Base-by-base conservation (phyloP, 2,888 invertebrate species). In the Megastigmus dorsalis region DNA sequence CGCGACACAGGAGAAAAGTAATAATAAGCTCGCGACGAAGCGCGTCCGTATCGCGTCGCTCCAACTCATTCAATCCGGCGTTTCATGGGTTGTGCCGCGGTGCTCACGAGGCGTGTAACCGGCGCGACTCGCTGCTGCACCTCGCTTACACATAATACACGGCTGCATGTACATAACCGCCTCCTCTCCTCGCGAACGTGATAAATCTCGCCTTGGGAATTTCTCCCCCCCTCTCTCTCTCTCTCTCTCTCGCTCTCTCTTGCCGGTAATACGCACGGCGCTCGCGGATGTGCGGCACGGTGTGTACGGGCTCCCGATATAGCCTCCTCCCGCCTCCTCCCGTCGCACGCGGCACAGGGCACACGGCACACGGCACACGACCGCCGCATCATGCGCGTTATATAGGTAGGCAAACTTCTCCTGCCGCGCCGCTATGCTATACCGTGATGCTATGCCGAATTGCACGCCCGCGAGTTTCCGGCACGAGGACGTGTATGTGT, bases 191-290 rank as follows among this genome's bases (percentile, higher is more conserved):
- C 18, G n/a, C 50, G 57, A 33, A 45, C 45, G 45, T 43, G 60
- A 69, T 62, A 62, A 70, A 70, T 62, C 62, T 62, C 43, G 36
- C 33, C 5, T 20, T 26, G 38, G n/a, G 45, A 55, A 66, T 33
- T 43, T 33, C 45, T 63, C 63, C 18, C n/a, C n/a, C n/a, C n/a
- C n/a, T n/a, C n/a, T n/a, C n/a, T n/a, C n/a, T n/a, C n/a, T n/a
- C n/a, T n/a, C n/a, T n/a, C n/a, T n/a, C n/a, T n/a, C n/a, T n/a
- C n/a, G n/a, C n/a, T n/a, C n/a, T n/a, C n/a, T n/a, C n/a, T n/a
- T n/a, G n/a, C n/a, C n/a, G n/a, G n/a, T n/a, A n/a, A n/a, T n/a
- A n/a, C n/a, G n/a, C n/a, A n/a, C n/a, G n/a, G n/a, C n/a, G n/a
- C n/a, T n/a, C n/a, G n/a, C n/a, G n/a, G n/a, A n/a, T n/a, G n/a